Base-by-base conservation (phyloP, 2,113 vertebrate species). In the Climacteris rufus region DNA sequence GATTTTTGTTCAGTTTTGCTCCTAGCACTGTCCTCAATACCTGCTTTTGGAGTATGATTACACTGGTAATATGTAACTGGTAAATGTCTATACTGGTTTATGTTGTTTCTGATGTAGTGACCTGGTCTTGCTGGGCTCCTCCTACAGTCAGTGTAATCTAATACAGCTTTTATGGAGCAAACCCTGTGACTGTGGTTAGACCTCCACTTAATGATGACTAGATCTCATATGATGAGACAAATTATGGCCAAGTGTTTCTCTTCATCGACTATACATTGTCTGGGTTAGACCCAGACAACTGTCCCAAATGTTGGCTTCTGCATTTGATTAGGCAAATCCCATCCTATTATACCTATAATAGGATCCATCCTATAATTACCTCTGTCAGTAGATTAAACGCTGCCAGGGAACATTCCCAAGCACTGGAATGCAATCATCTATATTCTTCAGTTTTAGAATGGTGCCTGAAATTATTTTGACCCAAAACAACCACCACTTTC, bases 341-440 rank as follows among this genome's bases (percentile, higher is more conserved):
- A 93, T 47, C 86, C 76, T 93, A 9, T 80, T n/a, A n/a, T n/a
- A n/a, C n/a, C n/a, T n/a, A n/a, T n/a, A n/a, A n/a, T n/a, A n/a
- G n/a, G n/a, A n/a, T n/a, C 24, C 11, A 93, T 47, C 86, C 76
- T 93, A 9, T 80, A 89, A 89, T 92, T 86, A 77, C 66, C 35
- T 86, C 50, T 89, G 76, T 71, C 77, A 84, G 76, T 35, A 87
- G 33, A 54, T 2, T 54, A 27, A 86, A 70, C 0, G 0, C 40
- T 83, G 75, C 83, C 93, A 84, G 76, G 64, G 56, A 94, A 81
- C 47, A 81, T 81, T 95, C 93, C 83, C 40, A 83, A 81, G 20
- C 54, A 37, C 35, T 75, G 76, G 72, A 93, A 94, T 90, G 33
- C 64, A 88, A 61, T 94, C 23, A 57, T 63, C 42, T 78, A 5